Evolutionary conservation across 2,888 invertebrate species (phyloP).

Genomic region (Melieria omissa): DNA sequence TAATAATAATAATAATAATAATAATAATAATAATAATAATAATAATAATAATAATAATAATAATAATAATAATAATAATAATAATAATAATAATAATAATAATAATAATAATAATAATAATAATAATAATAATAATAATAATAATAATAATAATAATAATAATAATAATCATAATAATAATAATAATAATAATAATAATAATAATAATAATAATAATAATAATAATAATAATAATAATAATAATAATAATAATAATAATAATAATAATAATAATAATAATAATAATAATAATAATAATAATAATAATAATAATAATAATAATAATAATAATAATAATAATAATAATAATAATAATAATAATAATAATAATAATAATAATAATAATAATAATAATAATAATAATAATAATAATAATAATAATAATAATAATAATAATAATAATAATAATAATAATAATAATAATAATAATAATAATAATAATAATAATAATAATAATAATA

Average conservation of each 20-base stretch:
- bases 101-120: conserved; percentile 4
- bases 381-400: conserved; percentile 15
- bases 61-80: conserved; percentile 4
- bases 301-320: too few relatives aligned
- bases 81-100: conserved; percentile 4
- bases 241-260: conserved; percentile 2
- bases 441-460: too few relatives aligned
- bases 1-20: conserved; percentile 4
- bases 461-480: conserved; percentile 15
- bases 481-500: conserved; percentile 22
- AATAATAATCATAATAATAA: conserved; percentile 1
- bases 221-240: conserved; percentile 4
- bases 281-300: conserved; percentile 4
- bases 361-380: conserved; percentile 14
- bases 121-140: conserved; percentile 4
- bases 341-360: conserved; percentile 15
- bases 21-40: conserved; percentile 4
- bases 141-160: conserved; percentile 4
- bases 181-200: conserved; percentile 4
- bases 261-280: conserved; percentile 4
- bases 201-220: conserved; percentile 4
- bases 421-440: conserved; percentile 20
- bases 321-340: conserved; percentile 18
- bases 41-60: conserved; percentile 4
- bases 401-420: conserved; percentile 19